These are phyloP conservation scores for Enteromius fasciolatus DNA, from an alignment of 2,797 vertebrate species.

Conservation along the genomic window DNA sequence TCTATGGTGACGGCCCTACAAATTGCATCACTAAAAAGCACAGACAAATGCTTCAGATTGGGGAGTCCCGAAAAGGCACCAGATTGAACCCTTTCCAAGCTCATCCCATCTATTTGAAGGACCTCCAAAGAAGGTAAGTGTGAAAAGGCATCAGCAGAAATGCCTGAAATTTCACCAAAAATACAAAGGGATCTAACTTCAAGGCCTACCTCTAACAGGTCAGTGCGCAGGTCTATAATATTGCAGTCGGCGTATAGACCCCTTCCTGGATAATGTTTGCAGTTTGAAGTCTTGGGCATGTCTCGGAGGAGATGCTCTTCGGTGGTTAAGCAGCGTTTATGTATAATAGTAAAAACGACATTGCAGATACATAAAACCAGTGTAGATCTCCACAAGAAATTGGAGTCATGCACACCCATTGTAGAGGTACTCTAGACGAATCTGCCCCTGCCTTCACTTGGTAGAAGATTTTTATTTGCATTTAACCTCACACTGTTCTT, in stretches of 20 bases:
- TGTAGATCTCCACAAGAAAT: slow-evolving; percentile 1
- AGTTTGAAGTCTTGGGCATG: not conserved
- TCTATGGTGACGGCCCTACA: slow-evolving; percentile 36
- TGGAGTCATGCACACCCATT: slow-evolving; percentile 8
- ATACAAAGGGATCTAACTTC: slow-evolving; percentile 50
- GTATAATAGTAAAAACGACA: slow-evolving; percentile 33
- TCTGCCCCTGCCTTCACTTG: not conserved
- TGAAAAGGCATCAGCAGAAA: slow-evolving; percentile 51
- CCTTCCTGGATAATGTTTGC: slow-evolving; percentile 1
- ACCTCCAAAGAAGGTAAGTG: slow-evolving; percentile 41
- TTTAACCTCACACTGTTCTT: not conserved
- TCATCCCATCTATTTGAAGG: slow-evolving; percentile 25
- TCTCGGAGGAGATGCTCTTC: slow-evolving; percentile 54
- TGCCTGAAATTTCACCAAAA: not conserved
- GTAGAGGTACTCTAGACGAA: not conserved
- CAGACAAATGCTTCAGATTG: slow-evolving; percentile 36
- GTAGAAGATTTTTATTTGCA: not conserved
- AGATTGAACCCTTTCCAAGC: slow-evolving; percentile 24
- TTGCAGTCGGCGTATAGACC: slow-evolving; percentile 54
- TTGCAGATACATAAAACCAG: slow-evolving; percentile 20
- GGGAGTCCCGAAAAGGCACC: slow-evolving; percentile 51
- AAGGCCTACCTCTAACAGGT: slow-evolving; percentile 44
- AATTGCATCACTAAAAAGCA: not conserved
- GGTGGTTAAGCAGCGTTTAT: slow-evolving; percentile 42
- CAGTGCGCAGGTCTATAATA: slow-evolving; percentile 36